A percentile compares a stretch with the other conserved stretches of the same genome.
Conservation (phyloP, 2,113 vertebrate genomes). For the Ia io region DNA sequence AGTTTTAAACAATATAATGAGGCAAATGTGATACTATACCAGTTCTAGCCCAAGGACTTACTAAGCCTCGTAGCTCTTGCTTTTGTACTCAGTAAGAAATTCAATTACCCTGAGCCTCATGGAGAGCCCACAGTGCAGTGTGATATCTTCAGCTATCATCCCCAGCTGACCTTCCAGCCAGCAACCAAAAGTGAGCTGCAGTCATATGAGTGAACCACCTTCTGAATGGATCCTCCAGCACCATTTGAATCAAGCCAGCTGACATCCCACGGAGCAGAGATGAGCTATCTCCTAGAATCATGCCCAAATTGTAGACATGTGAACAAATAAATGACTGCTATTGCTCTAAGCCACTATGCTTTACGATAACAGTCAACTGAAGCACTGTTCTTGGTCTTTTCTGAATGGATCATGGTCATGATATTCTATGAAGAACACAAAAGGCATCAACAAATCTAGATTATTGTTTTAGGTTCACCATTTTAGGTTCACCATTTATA, state of each 20-base stretch:
- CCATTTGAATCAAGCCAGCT: background rate
- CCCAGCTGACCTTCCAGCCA: background rate
- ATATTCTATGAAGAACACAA: background rate
- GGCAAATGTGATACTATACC: background rate
- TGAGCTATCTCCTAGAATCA: background rate
- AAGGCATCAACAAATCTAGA: background rate
- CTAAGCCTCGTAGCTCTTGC: background rate
- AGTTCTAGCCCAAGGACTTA: background rate
- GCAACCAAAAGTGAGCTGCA: background rate
- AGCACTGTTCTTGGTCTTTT: background rate
- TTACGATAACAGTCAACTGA: background rate
- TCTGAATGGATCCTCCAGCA: background rate
- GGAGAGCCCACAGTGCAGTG: background rate
- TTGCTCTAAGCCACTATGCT: background rate
- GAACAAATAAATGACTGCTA: background rate
- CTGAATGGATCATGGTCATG: background rate
- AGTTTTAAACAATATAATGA: background rate
- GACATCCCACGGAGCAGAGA: background rate
- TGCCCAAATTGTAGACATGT: background rate
- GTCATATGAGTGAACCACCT: background rate
- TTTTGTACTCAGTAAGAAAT: background rate
- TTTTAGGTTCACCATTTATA: background rate
- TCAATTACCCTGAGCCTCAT: background rate
- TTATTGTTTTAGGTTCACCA: background rate
- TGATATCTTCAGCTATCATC: background rate